Base-by-base conservation (phyloP, 2,797 vertebrate genomes). In the Hyperoplus immaculatus region DNA sequence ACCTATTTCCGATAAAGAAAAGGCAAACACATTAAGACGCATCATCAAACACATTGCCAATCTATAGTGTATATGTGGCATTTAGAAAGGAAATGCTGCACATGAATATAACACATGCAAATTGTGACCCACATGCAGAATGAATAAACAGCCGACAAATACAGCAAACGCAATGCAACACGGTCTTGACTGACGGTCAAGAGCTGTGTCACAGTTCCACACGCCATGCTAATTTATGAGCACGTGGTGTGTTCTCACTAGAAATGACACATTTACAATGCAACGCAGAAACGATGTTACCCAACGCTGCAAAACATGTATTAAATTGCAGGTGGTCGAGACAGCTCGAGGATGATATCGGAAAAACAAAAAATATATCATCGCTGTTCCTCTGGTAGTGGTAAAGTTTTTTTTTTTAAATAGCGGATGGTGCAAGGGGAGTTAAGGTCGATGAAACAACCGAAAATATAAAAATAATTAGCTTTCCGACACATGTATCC, bases 351-450 rank as follows among this genome's bases (percentile, higher is more conserved):
- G 14, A 50, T 4, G 7, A 58, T 4, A 47, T 13, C 29, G n/a
- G 12, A 29, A 43, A 41, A 6, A 45, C 2, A 39, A 43, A 60
- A 78, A 11, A 21, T 11, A 12, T 38, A 67, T 2, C 43, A 41
- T 29, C 11, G n/a, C 14, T 73, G 64, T 51, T 73, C 54, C 15
- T 41, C 4, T 61, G 14, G 16, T 1, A 13, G 59, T 72, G 49
- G 56, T 57, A 15, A 42, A 43, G 16, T 18, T 39, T 70, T 39
- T 46, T 8, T 70, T 39, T 46, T 8, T 9, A 55, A 64, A 29
- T 3, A 58, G 55, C 61, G 82, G 68, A 81, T 69, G 70, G 65
- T 15, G 16, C 42, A 69, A 51, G 21, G 39, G 18, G 60, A 70
- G 18, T 21, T 21, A 38, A 69, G 56, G 62, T 45, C 78, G 75